Conservation (phyloP, 2,797 vertebrate genomes). For the Silurus aristotelis region DNA sequence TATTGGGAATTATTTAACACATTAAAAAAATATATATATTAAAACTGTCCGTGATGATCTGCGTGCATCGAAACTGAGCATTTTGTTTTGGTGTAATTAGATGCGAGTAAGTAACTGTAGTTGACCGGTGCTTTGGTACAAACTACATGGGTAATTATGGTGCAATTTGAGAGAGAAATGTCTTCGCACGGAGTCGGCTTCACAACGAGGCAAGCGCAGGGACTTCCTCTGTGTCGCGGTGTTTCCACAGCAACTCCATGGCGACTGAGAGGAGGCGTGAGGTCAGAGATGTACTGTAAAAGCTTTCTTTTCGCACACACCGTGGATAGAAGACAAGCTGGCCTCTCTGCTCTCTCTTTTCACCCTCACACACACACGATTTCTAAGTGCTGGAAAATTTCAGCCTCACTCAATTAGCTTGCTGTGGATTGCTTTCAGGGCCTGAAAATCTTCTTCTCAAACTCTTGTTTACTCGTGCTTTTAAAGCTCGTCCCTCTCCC, state of each 20-base stretch:
- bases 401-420: slow-evolving; percentile 7
- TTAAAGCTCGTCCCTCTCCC: background rate
- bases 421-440: background rate
- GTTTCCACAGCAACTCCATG: slow-evolving; percentile 78
- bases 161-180: slow-evolving; percentile 15
- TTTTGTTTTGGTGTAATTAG: background rate
- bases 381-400: slow-evolving; percentile 6
- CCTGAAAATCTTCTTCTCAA: background rate
- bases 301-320: slow-evolving; percentile 37
- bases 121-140: background rate
- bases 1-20: too few species aligned
- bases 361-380: background rate
- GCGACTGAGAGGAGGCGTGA: slow-evolving; percentile 55
- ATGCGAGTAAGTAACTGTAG: background rate
- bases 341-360: background rate
- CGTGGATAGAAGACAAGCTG: slow-evolving; percentile 31
- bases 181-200: background rate
- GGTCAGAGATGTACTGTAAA: slow-evolving; percentile 45
- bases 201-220: slow-evolving; percentile 14
- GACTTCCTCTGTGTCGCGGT: slow-evolving; percentile 48
- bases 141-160: background rate
- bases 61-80: too few species aligned
- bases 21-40: too few species aligned
- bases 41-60: too few species aligned
- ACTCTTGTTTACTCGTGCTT: slow-evolving; percentile 4